phyloP scores from a whole-genome alignment of 2,113 vertebrate species.

The Saguinus midas region DNA sequence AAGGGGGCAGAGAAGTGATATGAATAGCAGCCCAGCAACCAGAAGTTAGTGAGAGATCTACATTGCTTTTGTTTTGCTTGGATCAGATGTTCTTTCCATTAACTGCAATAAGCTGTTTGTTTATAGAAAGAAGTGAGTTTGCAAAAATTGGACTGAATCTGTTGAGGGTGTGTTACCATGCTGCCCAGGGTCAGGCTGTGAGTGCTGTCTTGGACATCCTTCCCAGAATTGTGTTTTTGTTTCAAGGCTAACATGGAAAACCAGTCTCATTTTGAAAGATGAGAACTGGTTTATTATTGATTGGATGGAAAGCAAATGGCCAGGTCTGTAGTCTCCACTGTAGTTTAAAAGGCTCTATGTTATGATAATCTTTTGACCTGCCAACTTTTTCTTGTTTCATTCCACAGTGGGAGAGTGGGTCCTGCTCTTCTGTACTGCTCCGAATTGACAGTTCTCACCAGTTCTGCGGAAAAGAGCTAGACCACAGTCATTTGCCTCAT shows the following conservation, averaged over 20 bases:
- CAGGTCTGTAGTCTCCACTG: constrained; percentile 18
- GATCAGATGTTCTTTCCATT: constrained; percentile 48
- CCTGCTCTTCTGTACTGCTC: background rate
- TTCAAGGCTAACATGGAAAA: constrained; percentile 56
- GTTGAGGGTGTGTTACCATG: background rate
- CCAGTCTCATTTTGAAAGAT: constrained; percentile 53
- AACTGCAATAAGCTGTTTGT: constrained; percentile 57
- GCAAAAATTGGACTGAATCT: background rate
- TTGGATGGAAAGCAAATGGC: constrained; percentile 29
- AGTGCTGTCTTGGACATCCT: background rate
- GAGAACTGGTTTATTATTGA: constrained; percentile 61
- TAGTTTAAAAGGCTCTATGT: constrained; percentile 46
- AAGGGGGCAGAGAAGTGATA: background rate
- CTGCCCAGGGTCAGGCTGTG: background rate
- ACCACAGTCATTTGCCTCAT: background rate
- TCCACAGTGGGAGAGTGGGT: background rate
- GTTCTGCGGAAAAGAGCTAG: constrained; percentile 23
- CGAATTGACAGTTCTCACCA: constrained; percentile 25
- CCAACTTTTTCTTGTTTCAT: constrained; percentile 52
- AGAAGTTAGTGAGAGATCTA: constrained; percentile 21
- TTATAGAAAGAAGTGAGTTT: constrained; percentile 10
- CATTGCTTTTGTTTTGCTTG: constrained; percentile 37
- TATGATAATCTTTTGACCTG: constrained; percentile 58
- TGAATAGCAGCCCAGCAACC: constrained; percentile 30
- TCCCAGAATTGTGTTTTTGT: constrained; percentile 28